A percentile compares a stretch with the other conserved stretches of the same genome.
These are phyloP conservation scores for Dunckerocampus dactyliophorus DNA, from an alignment of 2,113 vertebrate species.

Conservation along the genomic window DNA sequence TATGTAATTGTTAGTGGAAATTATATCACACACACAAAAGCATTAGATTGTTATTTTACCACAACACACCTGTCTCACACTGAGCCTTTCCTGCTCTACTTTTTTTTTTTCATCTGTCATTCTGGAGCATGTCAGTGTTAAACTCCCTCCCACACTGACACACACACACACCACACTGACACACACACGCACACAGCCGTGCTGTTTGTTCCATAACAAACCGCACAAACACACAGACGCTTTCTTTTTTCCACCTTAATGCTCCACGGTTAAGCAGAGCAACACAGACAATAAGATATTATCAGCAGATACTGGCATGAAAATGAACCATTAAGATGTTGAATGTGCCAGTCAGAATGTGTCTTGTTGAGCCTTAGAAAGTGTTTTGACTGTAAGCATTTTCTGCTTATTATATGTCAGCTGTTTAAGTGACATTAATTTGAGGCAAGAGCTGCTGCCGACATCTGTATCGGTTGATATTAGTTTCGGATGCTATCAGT, in stretches of 20 bases:
- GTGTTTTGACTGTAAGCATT: no score
- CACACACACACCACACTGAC: neutral
- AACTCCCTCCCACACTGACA: constrained; percentile 43
- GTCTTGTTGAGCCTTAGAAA: no score
- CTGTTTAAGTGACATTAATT: no score
- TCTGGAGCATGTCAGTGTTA: constrained; percentile 59
- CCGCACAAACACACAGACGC: constrained; percentile 16
- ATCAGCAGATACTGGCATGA: no score
- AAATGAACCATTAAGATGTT: no score
- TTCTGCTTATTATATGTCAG: no score
- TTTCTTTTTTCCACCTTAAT: constrained; percentile 14
- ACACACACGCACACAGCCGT: neutral
- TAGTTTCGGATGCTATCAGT: no score
- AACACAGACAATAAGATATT: constrained; percentile 15
- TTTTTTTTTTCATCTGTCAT: constrained; percentile 55
- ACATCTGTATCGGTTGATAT: no score
- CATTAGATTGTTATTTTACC: neutral
- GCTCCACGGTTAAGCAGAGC: neutral
- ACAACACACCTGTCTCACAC: constrained; percentile 46
- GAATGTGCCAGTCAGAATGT: no score
- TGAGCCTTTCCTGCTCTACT: constrained; percentile 55
- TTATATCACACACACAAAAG: constrained; percentile 19
- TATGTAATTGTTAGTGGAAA: neutral
- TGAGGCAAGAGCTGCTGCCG: no score
- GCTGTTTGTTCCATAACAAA: neutral